Conservation (phyloP, 2,888 invertebrate species). For the Odontocolon sp. region DNA sequence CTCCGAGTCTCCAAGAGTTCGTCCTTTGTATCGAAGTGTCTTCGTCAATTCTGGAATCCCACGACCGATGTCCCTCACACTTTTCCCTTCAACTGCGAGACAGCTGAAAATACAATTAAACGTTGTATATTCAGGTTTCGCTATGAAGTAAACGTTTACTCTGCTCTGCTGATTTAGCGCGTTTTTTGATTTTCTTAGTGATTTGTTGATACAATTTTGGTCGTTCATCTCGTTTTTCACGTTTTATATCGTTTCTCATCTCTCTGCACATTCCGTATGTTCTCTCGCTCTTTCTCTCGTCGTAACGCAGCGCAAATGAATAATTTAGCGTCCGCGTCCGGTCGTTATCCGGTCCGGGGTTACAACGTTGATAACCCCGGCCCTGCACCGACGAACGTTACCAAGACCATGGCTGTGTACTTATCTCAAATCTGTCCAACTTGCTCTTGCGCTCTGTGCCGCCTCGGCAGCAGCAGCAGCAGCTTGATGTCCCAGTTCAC, state of each 20-base stretch:
- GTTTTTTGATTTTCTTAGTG: constrained; percentile 33
- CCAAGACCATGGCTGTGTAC: constrained; percentile 61
- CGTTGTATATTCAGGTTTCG: too few relatives aligned
- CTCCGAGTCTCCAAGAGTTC: background rate
- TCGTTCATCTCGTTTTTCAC: constrained; percentile 29
- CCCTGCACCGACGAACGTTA: constrained; percentile 32
- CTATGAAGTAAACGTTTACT: too few relatives aligned
- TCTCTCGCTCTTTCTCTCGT: constrained; percentile 56
- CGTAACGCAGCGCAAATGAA: constrained; percentile 72
- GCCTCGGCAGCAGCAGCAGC: constrained; percentile 38
- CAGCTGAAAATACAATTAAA: background rate
- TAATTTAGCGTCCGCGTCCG: constrained; percentile 77
- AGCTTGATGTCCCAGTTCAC: constrained; percentile 68
- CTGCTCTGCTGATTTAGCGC: too few relatives aligned
- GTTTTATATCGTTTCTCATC: constrained; percentile 24
- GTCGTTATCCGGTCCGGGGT: constrained; percentile 67
- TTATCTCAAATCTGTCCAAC: constrained; percentile 76
- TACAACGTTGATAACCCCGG: constrained; percentile 75
- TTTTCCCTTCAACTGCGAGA: background rate
- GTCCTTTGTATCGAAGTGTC: constrained; percentile 7
- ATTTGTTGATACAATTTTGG: constrained; percentile 12
- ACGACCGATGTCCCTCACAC: background rate
- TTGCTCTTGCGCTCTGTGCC: constrained; percentile 54
- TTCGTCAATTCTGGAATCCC: constrained; percentile 19
- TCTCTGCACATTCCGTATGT: constrained; percentile 22